Base-by-base conservation (phyloP, 2,113 vertebrate genomes). In the Myotis brandtii region DNA sequence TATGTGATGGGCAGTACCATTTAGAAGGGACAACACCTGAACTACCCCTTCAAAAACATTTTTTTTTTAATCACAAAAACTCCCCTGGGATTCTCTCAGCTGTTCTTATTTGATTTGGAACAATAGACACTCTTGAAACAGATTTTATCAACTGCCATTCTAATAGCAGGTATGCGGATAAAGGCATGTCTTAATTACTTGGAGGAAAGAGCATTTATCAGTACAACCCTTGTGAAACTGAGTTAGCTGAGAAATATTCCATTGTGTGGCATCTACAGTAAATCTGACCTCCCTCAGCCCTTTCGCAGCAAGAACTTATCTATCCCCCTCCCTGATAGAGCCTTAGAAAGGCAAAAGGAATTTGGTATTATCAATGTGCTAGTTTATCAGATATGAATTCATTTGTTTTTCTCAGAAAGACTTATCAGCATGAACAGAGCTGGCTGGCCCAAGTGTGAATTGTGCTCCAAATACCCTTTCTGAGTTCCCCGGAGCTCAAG, bases 391-490 rank as follows among this genome's bases (percentile, higher is more conserved):
- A 95, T 95, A 97, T 91, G 91, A 93, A 92, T 98, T 93, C 98
- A 97, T 97, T 98, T 98, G 97, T 98, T 98, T 98, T 97, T 95
- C 95, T 98, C 98, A 72, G 95, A 97, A 95, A 79, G 94, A 89
- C 90, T 97, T 96, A 96, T 88, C 97, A 97, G 93, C 90, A 93
- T 81, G 95, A 97, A 46, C 95, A 98, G 96, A 97, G 70, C 88
- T 97, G 97, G 97, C 96, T 97, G 94, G 92, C 86, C 96, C 87
- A 92, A 37, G 85, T 83, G 67, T 43, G 98, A 98, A 98, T 94
- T 96, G 95, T 97, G 70, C 88, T 97, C 86, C 84, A 97, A 96
- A 96, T 97, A 97, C 97, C 91, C 76, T 95, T 81, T 94, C 93
- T 92, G 90, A 73, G 80, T 97, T 98, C 97, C 97, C 95, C 94